Conservation (phyloP, 2,888 invertebrate genomes). For the Dendrolimus pini region DNA sequence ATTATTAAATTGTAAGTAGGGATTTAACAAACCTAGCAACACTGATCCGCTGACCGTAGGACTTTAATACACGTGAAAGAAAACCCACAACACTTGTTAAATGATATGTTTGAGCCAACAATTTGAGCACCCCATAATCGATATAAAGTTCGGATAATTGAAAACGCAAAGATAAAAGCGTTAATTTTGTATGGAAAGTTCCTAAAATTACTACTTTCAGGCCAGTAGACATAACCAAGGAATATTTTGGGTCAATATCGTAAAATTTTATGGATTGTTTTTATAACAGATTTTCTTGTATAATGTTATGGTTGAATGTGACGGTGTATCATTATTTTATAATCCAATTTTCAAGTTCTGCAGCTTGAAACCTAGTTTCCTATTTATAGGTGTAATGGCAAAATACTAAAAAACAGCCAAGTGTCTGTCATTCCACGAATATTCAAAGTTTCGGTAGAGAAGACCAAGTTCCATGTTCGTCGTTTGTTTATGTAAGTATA, state of each 20-base stretch:
- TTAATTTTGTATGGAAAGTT: background rate
- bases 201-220: background rate
- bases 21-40: too few species aligned
- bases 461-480: too few species aligned
- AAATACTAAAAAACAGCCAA: too few species aligned
- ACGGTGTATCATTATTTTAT: too few species aligned
- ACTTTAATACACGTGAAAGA: background rate
- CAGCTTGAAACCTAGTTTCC: too few species aligned
- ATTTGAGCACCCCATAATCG: constrained; percentile 29
- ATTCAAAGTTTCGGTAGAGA: too few species aligned
- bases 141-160: constrained; percentile 42
- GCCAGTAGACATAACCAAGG: background rate
- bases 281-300: background rate
- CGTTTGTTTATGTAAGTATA: too few species aligned
- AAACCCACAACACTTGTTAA: background rate
- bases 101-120: background rate
- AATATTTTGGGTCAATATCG: background rate
- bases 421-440: too few species aligned
- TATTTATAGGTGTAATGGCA: too few species aligned
- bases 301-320: background rate
- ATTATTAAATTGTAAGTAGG: too few species aligned
- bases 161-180: constrained; percentile 22
- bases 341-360: too few species aligned
- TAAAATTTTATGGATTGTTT: background rate
- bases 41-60: too few species aligned